These are phyloP conservation scores for Morpho deidamia DNA, from an alignment of 2,888 invertebrate species.

Conservation along the genomic window DNA sequence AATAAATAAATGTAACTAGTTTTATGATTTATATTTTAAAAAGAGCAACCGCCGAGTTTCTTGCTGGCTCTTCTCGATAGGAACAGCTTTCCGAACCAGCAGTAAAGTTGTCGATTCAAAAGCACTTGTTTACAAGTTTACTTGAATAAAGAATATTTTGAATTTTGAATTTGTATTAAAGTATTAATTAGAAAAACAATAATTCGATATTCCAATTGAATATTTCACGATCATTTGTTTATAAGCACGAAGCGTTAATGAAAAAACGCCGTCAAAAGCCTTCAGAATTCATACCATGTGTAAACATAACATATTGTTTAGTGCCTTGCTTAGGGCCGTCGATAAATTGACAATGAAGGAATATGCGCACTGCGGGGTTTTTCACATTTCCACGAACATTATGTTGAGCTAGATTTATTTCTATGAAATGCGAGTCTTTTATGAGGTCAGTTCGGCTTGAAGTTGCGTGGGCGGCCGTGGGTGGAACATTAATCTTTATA, in stretches of 20 bases:
- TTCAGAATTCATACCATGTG: neutral
- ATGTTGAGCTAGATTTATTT: conserved; percentile 13
- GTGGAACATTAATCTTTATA: conserved; percentile 5
- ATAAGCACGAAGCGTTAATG: neutral
- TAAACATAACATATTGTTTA: conserved; percentile 3
- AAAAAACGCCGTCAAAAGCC: neutral
- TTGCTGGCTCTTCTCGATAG: too few relatives aligned
- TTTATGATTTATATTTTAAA: too few relatives aligned
- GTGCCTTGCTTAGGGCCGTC: neutral
- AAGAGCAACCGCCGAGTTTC: too few relatives aligned
- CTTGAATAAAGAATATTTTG: too few relatives aligned
- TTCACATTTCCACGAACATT: conserved; percentile 9
- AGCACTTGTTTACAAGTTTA: too few relatives aligned
- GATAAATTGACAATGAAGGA: conserved; percentile 9
- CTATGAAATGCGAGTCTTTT: conserved; percentile 12
- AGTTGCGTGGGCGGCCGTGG: conserved; percentile 10
- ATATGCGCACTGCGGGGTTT: conserved; percentile 13
- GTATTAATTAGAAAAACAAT: too few relatives aligned
- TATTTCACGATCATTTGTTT: neutral
- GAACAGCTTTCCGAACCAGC: too few relatives aligned
- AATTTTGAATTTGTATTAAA: too few relatives aligned
- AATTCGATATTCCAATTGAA: too few relatives aligned
- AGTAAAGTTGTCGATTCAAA: too few relatives aligned
- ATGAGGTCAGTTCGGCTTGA: conserved; percentile 13
- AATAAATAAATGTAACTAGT: too few relatives aligned